phyloP scores from a whole-genome alignment of 2,113 vertebrate species.

The Gobio gobio region DNA sequence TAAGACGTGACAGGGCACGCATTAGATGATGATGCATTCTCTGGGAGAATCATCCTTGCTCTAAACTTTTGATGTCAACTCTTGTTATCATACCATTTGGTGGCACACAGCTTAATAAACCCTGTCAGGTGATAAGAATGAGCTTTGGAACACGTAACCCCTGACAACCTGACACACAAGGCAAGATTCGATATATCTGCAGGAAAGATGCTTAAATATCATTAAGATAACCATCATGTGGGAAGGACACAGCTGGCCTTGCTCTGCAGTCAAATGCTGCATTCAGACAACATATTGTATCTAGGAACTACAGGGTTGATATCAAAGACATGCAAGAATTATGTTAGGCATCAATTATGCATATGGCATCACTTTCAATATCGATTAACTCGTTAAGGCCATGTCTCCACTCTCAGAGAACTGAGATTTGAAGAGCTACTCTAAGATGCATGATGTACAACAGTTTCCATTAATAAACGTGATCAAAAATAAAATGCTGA shows the following conservation, averaged over 20 bases:
- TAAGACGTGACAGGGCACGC: conserved; percentile 42
- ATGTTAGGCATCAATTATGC: conserved; percentile 30
- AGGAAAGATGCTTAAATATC: background rate
- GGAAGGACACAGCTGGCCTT: background rate
- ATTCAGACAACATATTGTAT: background rate
- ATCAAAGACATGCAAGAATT: conserved; percentile 4
- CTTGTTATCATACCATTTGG: conserved; percentile 19
- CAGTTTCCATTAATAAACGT: background rate
- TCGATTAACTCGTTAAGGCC: background rate
- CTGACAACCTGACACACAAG: background rate
- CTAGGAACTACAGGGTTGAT: conserved; percentile 16
- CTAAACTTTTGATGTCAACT: conserved; percentile 20
- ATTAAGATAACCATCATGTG: background rate
- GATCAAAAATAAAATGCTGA: conserved; percentile 4
- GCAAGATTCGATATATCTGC: background rate
- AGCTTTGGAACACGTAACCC: background rate
- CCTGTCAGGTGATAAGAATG: conserved; percentile 22
- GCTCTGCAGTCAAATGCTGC: background rate
- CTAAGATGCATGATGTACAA: background rate
- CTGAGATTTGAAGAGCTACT: conserved; percentile 3
- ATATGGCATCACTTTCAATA: conserved; percentile 20
- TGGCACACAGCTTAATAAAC: conserved; percentile 9
- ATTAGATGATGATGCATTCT: conserved; percentile 5
- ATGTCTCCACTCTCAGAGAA: background rate
- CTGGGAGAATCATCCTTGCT: background rate